Evolutionary conservation across 2,888 invertebrate genomes (phyloP).

Genomic region (Cremastobaeus sp.): DNA sequence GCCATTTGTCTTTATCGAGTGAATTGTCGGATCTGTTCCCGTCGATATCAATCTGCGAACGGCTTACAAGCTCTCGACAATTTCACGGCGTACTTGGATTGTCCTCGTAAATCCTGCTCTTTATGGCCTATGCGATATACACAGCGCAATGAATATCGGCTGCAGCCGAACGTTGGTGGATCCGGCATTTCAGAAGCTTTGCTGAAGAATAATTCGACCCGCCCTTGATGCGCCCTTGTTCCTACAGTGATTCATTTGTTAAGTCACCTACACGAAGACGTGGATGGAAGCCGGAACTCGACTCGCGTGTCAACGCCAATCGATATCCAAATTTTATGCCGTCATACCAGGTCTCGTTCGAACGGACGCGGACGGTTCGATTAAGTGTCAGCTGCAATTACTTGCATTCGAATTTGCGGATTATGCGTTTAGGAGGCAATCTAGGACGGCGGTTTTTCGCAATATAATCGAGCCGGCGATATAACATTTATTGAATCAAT

Average conservation of each 20-base stretch:
- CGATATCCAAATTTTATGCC: slow-evolving; percentile 20
- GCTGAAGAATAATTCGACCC: slow-evolving; percentile 49
- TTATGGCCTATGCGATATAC: slow-evolving; percentile 51
- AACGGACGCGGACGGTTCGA: background rate
- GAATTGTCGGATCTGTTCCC: slow-evolving; percentile 56
- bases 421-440: too few species aligned
- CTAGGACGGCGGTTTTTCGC: too few species aligned
- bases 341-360: background rate
- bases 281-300: background rate
- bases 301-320: background rate
- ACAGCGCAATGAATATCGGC: slow-evolving; percentile 53
- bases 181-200: slow-evolving; percentile 48
- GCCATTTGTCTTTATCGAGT: slow-evolving; percentile 40
- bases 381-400: slow-evolving; percentile 17
- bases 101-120: slow-evolving; percentile 59
- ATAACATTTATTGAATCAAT: slow-evolving; percentile 17
- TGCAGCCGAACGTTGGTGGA: slow-evolving; percentile 47
- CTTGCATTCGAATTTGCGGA: background rate
- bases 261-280: slow-evolving; percentile 18
- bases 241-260: slow-evolving; percentile 38
- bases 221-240: slow-evolving; percentile 43
- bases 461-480: too few species aligned
- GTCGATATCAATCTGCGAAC: slow-evolving; percentile 60
- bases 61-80: slow-evolving; percentile 57
- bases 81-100: slow-evolving; percentile 54